A percentile compares a stretch with the other conserved stretches of the same genome.
Evolutionary conservation across 2,113 vertebrate genomes (phyloP).

Genomic region (Oxyruncus cristatus): DNA sequence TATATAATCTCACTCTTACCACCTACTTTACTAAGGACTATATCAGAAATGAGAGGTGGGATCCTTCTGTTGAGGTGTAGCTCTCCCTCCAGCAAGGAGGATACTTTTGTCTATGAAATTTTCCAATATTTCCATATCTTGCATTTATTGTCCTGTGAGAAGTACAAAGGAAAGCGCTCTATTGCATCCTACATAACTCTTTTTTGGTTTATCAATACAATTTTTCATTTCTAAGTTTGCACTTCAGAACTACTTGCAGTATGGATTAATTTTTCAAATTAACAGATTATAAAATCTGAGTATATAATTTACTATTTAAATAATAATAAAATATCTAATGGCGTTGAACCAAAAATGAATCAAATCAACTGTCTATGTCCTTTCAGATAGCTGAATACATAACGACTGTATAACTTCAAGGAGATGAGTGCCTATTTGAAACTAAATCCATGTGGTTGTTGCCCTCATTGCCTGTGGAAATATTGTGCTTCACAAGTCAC

Average conservation of each 20-base stretch:
- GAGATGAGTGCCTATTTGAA: neutral
- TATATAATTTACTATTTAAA: neutral
- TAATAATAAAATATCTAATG: neutral
- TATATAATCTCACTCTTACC: neutral
- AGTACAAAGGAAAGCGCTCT: neutral
- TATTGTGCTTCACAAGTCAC: neutral
- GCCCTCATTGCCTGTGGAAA: neutral
- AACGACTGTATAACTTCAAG: neutral
- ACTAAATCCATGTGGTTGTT: neutral
- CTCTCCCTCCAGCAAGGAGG: neutral
- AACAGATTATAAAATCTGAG: neutral
- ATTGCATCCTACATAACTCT: neutral
- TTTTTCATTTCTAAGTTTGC: neutral
- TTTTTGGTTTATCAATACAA: neutral
- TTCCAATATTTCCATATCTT: neutral
- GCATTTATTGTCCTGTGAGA: neutral
- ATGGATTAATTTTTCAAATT: neutral
- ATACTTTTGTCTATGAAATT: neutral
- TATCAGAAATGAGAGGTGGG: neutral
- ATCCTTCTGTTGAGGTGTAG: neutral
- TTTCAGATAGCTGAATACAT: neutral
- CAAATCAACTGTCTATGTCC: neutral
- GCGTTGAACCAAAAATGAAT: neutral
- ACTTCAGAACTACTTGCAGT: neutral
- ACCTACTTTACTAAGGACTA: neutral